Base-by-base conservation (phyloP, 2,888 invertebrate genomes). In the Sympetrum striolatum region DNA sequence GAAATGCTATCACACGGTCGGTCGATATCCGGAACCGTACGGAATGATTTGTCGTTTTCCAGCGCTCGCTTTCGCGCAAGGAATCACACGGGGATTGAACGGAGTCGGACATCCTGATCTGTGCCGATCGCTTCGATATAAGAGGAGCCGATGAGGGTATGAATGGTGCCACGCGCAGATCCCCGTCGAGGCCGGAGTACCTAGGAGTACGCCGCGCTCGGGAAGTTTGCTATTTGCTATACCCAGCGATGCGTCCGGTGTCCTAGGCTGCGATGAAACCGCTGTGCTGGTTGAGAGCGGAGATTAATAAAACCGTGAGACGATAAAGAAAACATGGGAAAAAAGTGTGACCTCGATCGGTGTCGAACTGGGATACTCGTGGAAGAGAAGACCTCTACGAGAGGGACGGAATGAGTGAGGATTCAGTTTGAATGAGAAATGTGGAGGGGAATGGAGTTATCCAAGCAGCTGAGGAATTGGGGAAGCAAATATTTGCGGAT, bases 181-280 rank as follows among this genome's bases (percentile, higher is more conserved):
- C 73, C 31, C 73, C 25, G 73, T 31, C 14, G 73, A 31, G 12
- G 73, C 31, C 73, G 25, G 1, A 14, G 73, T 14, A 31, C 73
- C 73, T 64, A n/a, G 22, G 4, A 44, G 25, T 64, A 18, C 82
- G 53, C 82, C 22, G 35, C 53, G 31, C 82, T 86, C 86, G 86
- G 86, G 86, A 86, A 86, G 86, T 86, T 37, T 64, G 64, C 86
- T 18, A 82, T 82, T 82, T 82, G 53, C 82, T 37, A 60, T 86
- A 35, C 86, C 60, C 86, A 60, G 86, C 58, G 35, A 31, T 22
- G 82, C 86, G 86, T 86, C 86, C 86, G 86, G 37, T 86, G 60
- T 60, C 53, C 35, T 86, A 86, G 60, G 58, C 82, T 8, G 58
- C 82, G 31, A 35, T 35, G 82, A 37, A 39, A n/a, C 37, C 60